phyloP scores from a whole-genome alignment of 2,797 vertebrate species.

The Acanthurus lineatus region DNA sequence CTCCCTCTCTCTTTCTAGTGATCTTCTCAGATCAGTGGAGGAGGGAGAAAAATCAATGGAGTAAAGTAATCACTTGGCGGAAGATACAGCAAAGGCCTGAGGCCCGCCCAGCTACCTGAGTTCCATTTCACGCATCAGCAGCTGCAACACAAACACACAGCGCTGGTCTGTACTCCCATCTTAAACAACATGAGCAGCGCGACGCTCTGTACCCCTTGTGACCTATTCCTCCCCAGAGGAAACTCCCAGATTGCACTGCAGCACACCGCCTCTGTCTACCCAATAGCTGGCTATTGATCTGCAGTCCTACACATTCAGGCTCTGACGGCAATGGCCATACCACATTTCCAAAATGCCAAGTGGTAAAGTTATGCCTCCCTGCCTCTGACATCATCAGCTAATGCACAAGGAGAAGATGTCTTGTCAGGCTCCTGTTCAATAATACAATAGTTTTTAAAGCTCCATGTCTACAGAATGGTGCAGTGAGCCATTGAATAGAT shows the following conservation, averaged over 20 bases:
- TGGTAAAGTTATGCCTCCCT: slow-evolving; percentile 48
- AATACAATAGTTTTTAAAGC: slow-evolving; percentile 49
- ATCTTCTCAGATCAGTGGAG: slow-evolving; percentile 85
- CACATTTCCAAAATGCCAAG: slow-evolving; percentile 73
- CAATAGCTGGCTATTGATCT: slow-evolving; percentile 77
- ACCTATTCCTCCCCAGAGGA: slow-evolving; percentile 82
- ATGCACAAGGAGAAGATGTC: slow-evolving; percentile 40
- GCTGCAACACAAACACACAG: slow-evolving; percentile 84
- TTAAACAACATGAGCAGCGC: slow-evolving; percentile 80
- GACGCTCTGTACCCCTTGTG: slow-evolving; percentile 61
- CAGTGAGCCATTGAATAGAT: slow-evolving; percentile 56
- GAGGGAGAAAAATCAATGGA: slow-evolving; percentile 85
- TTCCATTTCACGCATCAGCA: slow-evolving; percentile 88
- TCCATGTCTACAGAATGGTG: slow-evolving; percentile 30
- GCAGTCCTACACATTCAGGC: slow-evolving; percentile 55
- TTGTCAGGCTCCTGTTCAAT: slow-evolving; percentile 42
- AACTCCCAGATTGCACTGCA: slow-evolving; percentile 82
- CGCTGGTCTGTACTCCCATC: slow-evolving; percentile 74
- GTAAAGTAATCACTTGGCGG: slow-evolving; percentile 86
- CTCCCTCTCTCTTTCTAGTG: slow-evolving; percentile 64
- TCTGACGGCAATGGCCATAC: slow-evolving; percentile 48
- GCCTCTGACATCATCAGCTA: slow-evolving; percentile 62
- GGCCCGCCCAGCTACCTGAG: slow-evolving; percentile 85
- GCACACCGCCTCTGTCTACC: slow-evolving; percentile 66
- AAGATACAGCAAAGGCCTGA: slow-evolving; percentile 83